A percentile compares a stretch with the other conserved stretches of the same genome.
These are phyloP conservation scores for Glossosoma conforme DNA, from an alignment of 1,140 invertebrate genomes.

Conservation along the genomic window DNA sequence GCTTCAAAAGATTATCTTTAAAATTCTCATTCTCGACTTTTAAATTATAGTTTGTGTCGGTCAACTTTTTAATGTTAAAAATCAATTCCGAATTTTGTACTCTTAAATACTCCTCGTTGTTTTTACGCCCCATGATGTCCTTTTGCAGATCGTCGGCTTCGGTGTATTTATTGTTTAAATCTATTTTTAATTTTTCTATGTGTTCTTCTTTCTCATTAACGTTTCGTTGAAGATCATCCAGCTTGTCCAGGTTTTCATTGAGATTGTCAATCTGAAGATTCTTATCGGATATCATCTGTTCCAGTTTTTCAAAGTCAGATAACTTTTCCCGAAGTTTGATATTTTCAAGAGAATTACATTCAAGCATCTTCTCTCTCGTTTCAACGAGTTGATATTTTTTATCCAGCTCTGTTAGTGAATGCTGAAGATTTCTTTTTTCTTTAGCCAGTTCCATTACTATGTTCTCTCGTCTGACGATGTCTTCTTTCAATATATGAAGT, in stretches of 20 bases:
- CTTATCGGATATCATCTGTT: slow-evolving; percentile 46
- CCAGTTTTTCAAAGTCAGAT: slow-evolving; percentile 39
- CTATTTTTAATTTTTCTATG: slow-evolving; percentile 40
- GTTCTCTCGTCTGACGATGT: slow-evolving; percentile 54
- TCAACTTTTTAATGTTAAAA: slow-evolving; percentile 21
- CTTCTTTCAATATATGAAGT: slow-evolving; percentile 52
- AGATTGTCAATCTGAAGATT: slow-evolving; percentile 50
- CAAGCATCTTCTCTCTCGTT: slow-evolving; percentile 35
- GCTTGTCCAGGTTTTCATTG: slow-evolving; percentile 46
- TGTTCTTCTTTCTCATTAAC: slow-evolving; percentile 47
- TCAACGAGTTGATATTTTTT: slow-evolving; percentile 41
- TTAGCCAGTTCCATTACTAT: slow-evolving; percentile 55
- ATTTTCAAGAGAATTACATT: slow-evolving; percentile 41
- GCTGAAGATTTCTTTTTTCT: slow-evolving; percentile 51
- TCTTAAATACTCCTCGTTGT: slow-evolving; percentile 30
- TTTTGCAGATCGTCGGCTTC: slow-evolving; percentile 30
- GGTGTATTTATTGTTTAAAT: slow-evolving; percentile 40
- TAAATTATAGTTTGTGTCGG: slow-evolving; percentile 20
- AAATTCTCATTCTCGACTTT: slow-evolving; percentile 39
- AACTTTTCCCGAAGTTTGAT: slow-evolving; percentile 41
- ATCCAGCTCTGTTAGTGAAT: slow-evolving; percentile 44
- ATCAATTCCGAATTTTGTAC: slow-evolving; percentile 28
- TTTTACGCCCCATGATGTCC: slow-evolving; percentile 16
- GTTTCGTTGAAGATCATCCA: slow-evolving; percentile 45
- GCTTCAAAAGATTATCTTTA: slow-evolving; percentile 40